These are phyloP conservation scores for Epizoanthus rinbou DNA, from an alignment of 92 coral and sea anemone genomes.

Conservation along the genomic window DNA sequence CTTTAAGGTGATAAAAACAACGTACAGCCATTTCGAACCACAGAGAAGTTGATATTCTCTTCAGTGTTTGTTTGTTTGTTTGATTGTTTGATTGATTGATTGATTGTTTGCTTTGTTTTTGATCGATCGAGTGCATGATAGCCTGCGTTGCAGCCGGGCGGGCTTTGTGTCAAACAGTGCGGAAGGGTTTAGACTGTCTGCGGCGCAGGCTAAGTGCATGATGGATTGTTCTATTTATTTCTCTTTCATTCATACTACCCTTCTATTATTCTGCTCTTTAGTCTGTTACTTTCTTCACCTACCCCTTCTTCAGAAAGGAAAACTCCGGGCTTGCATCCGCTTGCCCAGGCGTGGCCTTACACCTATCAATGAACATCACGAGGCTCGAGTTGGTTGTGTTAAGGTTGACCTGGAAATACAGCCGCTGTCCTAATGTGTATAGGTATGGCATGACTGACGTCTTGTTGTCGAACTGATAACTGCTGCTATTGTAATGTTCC, in stretches of 20 bases:
- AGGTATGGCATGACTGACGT: constrained; percentile 38
- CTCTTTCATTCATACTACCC: not conserved
- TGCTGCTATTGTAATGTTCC: not conserved
- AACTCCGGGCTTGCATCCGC: constrained; percentile 14
- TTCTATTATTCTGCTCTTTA: not conserved
- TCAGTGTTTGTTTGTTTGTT: too few relatives aligned
- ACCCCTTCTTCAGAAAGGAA: constrained; percentile 12
- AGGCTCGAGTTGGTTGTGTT: constrained; percentile 57
- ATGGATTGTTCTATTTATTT: too few relatives aligned
- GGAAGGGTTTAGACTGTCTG: too few relatives aligned
- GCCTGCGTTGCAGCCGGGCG: too few relatives aligned
- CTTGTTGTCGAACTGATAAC: constrained; percentile 1
- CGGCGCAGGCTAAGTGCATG: too few relatives aligned
- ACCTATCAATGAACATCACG: constrained; percentile 51
- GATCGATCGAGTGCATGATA: too few relatives aligned
- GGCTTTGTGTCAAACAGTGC: too few relatives aligned
- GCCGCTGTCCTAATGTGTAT: constrained; percentile 40
- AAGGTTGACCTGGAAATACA: constrained; percentile 58
- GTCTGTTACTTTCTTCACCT: not conserved
- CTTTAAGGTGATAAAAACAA: too few relatives aligned
- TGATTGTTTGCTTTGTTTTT: too few relatives aligned
- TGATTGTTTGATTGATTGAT: too few relatives aligned
- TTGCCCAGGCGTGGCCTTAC: constrained; percentile 57
- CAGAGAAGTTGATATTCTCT: too few relatives aligned
- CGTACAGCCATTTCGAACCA: too few relatives aligned